Conservation (phyloP, 2,888 invertebrate species). For the Nephrotoma flavescens region DNA sequence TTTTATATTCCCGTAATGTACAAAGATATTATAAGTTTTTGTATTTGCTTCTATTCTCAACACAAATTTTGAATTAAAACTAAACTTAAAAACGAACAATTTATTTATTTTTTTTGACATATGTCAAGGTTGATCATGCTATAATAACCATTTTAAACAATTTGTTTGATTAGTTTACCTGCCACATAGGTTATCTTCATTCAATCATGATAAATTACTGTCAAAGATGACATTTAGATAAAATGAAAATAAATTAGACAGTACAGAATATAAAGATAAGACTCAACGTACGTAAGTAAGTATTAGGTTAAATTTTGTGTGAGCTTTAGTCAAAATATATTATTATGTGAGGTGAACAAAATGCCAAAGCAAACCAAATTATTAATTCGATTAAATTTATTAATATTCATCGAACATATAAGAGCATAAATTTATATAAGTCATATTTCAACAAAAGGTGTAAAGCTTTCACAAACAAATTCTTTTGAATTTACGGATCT, state of each 20-base stretch:
- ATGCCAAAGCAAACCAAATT: no score
- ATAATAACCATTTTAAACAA: neutral
- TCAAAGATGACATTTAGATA: neutral
- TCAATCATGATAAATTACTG: neutral
- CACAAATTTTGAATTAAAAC: neutral
- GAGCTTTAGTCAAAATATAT: neutral
- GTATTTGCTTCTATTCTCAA: no score
- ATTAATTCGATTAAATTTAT: no score
- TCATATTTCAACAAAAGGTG: no score
- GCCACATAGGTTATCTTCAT: neutral
- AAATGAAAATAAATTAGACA: neutral
- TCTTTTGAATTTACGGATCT: no score
- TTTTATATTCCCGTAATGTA: no score
- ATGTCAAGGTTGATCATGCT: neutral
- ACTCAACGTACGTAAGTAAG: neutral
- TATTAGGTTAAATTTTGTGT: neutral
- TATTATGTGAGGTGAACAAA: neutral
- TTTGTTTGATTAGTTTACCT: neutral
- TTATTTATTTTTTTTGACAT: neutral
- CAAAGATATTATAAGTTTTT: no score
- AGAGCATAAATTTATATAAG: no score
- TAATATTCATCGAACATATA: no score
- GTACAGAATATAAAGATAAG: neutral
- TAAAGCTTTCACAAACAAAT: no score
- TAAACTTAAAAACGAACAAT: no score